A percentile compares a stretch with the other conserved stretches of the same genome.
Conservation (phyloP, 2,888 invertebrate genomes). For the Osedax frankpressi region DNA sequence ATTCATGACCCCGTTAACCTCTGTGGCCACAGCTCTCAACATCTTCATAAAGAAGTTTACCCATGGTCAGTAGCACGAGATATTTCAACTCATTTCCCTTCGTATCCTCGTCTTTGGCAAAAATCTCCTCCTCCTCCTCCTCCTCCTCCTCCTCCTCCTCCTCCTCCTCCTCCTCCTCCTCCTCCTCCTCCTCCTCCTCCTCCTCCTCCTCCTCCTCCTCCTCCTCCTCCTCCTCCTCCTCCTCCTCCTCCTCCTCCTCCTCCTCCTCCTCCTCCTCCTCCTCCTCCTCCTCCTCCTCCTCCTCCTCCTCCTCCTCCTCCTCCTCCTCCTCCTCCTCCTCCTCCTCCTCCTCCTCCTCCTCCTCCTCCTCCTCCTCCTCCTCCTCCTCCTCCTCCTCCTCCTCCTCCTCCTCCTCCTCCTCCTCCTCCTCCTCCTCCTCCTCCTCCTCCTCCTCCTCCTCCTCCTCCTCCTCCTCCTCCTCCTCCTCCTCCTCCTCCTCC, state of each 20-base stretch:
- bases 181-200: not conserved
- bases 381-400: not conserved
- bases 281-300: not conserved
- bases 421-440: not conserved
- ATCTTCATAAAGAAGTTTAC: too few species aligned
- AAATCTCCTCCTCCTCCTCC: not conserved
- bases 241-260: not conserved
- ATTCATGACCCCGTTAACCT: too few species aligned
- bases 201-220: not conserved
- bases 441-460: not conserved
- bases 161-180: not conserved
- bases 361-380: not conserved
- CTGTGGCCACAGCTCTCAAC: too few species aligned
- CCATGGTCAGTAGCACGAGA: too few species aligned
- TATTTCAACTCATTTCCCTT: too few species aligned
- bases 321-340: not conserved
- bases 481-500: not conserved
- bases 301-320: not conserved
- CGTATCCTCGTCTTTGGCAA: too few species aligned
- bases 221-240: not conserved
- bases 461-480: not conserved
- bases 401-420: not conserved
- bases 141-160: not conserved
- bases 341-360: not conserved
- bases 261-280: not conserved